Conservation (phyloP, 30 jellyfish, hydroid and myxozoan genomes). For the Cassiopea andromeda region DNA sequence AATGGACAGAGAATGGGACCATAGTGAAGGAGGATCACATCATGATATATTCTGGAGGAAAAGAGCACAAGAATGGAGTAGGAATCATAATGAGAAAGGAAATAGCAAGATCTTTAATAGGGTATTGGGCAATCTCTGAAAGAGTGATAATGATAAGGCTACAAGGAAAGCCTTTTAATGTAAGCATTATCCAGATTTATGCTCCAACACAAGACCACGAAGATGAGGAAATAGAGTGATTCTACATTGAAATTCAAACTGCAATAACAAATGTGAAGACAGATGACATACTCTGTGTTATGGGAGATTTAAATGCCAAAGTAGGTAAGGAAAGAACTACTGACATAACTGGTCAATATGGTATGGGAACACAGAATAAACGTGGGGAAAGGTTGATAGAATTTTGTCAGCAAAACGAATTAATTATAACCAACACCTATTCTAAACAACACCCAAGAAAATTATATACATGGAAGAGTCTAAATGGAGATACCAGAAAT, state of each 20-base stretch:
- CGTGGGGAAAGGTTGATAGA: background rate
- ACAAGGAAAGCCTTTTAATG: too few species aligned
- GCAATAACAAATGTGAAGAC: background rate
- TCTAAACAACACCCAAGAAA: background rate
- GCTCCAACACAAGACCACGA: background rate
- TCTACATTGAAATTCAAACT: background rate
- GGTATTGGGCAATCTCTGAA: background rate
- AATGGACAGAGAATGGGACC: background rate
- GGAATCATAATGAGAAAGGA: background rate
- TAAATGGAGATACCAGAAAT: background rate
- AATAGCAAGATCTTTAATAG: background rate
- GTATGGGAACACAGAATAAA: background rate
- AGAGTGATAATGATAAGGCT: background rate
- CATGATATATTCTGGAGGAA: background rate
- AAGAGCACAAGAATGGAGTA: background rate
- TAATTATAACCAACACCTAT: background rate
- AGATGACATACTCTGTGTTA: background rate
- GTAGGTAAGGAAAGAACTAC: background rate
- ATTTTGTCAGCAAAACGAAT: background rate
- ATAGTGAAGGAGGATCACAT: background rate
- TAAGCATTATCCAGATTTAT: background rate
- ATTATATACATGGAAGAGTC: constrained; percentile 4
- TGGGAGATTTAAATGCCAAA: background rate
- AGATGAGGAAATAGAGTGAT: background rate
- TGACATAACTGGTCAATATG: background rate